phyloP scores from a whole-genome alignment of 2,888 invertebrate genomes.

The Rosalia funebris region DNA sequence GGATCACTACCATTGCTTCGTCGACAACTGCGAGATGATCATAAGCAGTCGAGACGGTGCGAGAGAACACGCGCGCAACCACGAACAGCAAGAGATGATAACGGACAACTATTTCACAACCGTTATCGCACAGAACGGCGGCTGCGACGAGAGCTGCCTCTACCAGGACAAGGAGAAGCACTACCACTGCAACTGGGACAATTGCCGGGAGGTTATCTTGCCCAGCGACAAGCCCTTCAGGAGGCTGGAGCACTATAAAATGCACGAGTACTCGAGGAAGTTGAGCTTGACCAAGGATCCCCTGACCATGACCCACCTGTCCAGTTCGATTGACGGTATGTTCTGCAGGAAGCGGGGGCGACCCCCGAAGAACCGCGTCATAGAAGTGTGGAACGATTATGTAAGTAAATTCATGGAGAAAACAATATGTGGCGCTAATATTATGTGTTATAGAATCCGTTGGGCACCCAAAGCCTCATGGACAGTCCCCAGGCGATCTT shows the following conservation, averaged over 20 bases:
- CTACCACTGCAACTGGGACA: conserved; percentile 91
- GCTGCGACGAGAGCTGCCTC: conserved; percentile 75
- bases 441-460: conserved; percentile 50
- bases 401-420: conserved; percentile 70
- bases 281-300: conserved; percentile 63
- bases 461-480: conserved; percentile 61
- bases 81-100: conserved; percentile 88
- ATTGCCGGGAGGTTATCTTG: conserved; percentile 81
- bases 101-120: conserved; percentile 80
- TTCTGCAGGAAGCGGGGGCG: conserved; percentile 92
- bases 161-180: conserved; percentile 84
- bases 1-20: conserved; percentile 89
- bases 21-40: conserved; percentile 79
- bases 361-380: conserved; percentile 95
- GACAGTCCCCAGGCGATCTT: conserved; percentile 90
- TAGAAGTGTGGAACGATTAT: conserved; percentile 89
- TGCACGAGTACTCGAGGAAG: conserved; percentile 70
- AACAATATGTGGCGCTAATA: not conserved
- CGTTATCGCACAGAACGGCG: conserved; percentile 71
- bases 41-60: conserved; percentile 71
- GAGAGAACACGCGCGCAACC: conserved; percentile 86
- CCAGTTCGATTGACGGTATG: conserved; percentile 88
- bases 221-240: conserved; percentile 82
- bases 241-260: conserved; percentile 86
- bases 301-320: conserved; percentile 68